These are phyloP conservation scores for Meiosimyza platycephala DNA, from an alignment of 2,888 invertebrate genomes.

Conservation along the genomic window DNA sequence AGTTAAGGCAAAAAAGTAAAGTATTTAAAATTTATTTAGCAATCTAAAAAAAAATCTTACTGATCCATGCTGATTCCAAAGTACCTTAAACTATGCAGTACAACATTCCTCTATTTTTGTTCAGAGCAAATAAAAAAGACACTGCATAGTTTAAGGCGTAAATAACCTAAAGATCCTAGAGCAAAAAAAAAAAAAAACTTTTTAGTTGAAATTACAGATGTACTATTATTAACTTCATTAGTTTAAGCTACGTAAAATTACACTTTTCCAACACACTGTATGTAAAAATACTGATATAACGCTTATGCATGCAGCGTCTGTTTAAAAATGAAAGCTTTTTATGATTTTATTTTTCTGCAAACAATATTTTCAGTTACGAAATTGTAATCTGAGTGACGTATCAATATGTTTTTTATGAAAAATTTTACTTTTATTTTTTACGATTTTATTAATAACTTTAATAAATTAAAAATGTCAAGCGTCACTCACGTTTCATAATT, in stretches of 20 bases:
- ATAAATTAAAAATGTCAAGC: background rate
- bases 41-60: too few species aligned
- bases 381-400: background rate
- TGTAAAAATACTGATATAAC: background rate
- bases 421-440: background rate
- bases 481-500: constrained; percentile 2
- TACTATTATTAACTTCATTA: background rate
- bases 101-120: background rate
- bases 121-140: background rate
- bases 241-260: background rate
- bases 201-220: background rate
- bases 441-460: too few species aligned
- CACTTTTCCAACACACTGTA: constrained; percentile 5
- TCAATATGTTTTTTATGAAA: background rate
- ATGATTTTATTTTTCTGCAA: too few species aligned
- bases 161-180: background rate
- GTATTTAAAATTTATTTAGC: background rate
- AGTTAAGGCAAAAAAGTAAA: constrained; percentile 1
- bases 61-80: too few species aligned
- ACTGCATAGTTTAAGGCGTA: background rate
- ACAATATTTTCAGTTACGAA: too few species aligned
- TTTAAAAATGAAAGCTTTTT: background rate
- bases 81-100: too few species aligned
- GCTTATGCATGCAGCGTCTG: constrained; percentile 13
- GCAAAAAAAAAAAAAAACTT: background rate